Base-by-base conservation (phyloP, 2,888 invertebrate genomes). In the Alsophila aescularia region DNA sequence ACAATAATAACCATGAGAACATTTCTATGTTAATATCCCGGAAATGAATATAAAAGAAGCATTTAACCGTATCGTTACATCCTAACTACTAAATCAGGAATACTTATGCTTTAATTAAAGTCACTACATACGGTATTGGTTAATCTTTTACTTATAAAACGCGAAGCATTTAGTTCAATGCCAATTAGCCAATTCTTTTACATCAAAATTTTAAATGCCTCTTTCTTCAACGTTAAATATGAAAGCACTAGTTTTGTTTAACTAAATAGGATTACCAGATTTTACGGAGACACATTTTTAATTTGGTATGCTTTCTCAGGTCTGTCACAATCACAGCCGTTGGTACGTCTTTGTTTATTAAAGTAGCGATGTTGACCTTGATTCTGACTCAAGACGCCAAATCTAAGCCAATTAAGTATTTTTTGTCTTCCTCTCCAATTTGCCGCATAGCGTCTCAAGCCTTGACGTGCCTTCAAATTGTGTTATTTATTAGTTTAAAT, bases 391-490 rank as follows among this genome's bases (percentile, higher is more conserved):
- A 41, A 52, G 61, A 55, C 53, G 62, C 58, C 56, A 60, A 61
- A 53, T 63, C 58, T 56, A 63, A 63, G 56, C 36, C 63, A 66
- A 66, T 66, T 66, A 66, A 63, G 45, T 37, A 35, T 61, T 66
- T 66, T 66, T 66, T 61, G 56, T 60, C 36, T 61, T 47, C 55
- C 63, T 64, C 58, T 60, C 58, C 60, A 59, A 57, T 56, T 58
- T 58, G 51, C 56, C 42, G 53, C 47, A 36, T 56, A 45, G 51
- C 43, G 45, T 58, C 39, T 56, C 29, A 13, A 55, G 52, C 61
- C 66, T 66, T 63, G 62, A 49, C 53, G 50, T 58, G 56, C 52
- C 54, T 48, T 62, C 54, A 34, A 56, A 56, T 51, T 51, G 31
- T 55, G 13, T 45, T 45, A 35, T 54, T 41, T 49, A 48, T 49